Conservation (phyloP, 2,888 invertebrate genomes). For the Drosophila anceps region DNA sequence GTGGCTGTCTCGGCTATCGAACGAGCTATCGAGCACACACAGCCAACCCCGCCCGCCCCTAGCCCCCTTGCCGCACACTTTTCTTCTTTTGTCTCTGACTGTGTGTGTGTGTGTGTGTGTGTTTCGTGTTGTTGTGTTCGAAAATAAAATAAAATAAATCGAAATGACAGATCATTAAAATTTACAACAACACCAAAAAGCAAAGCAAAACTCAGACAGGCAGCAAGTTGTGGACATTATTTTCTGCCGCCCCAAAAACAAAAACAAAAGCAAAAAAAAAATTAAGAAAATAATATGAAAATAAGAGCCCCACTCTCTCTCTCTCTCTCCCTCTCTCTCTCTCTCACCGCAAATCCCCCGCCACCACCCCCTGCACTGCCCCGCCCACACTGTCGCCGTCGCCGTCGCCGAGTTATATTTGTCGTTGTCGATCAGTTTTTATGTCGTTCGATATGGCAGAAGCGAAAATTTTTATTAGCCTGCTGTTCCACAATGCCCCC, state of each 20-base stretch:
- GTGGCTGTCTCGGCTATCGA: slow-evolving; percentile 57
- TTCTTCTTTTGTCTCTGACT: slow-evolving; percentile 61
- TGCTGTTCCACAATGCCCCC: slow-evolving; percentile 64
- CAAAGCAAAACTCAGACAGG: slow-evolving; percentile 42
- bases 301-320: background rate
- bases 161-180: slow-evolving; percentile 86
- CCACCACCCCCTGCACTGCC: background rate
- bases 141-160: slow-evolving; percentile 83
- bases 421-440: slow-evolving; percentile 82
- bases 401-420: slow-evolving; percentile 71
- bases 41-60: background rate
- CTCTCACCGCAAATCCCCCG: background rate
- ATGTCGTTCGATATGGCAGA: slow-evolving; percentile 79
- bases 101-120: slow-evolving; percentile 7
- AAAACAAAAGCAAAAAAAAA: background rate
- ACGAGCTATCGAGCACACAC: slow-evolving; percentile 41
- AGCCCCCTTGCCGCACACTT: background rate
- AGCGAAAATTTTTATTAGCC: slow-evolving; percentile 77
- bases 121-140: slow-evolving; percentile 57
- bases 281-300: slow-evolving; percentile 20
- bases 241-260: slow-evolving; percentile 43
- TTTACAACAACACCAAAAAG: slow-evolving; percentile 74
- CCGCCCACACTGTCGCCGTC: slow-evolving; percentile 30
- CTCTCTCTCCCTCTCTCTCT: background rate
- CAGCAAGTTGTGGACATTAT: slow-evolving; percentile 73